phyloP scores from a whole-genome alignment of 2,797 vertebrate genomes.

The Acridotheres tristis region DNA sequence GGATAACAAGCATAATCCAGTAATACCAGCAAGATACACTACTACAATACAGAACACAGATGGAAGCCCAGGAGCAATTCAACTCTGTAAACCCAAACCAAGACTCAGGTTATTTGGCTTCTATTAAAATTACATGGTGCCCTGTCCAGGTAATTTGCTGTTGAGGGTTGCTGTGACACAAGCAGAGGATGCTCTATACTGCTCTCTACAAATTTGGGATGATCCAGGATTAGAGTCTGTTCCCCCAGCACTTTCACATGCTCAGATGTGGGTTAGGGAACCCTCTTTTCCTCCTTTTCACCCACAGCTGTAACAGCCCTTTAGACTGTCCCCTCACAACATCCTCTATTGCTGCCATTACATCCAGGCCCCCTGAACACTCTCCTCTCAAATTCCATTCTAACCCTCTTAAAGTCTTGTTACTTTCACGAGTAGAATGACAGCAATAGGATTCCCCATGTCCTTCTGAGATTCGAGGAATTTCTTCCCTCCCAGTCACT shows the following conservation, averaged over 20 bases:
- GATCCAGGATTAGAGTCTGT: background rate
- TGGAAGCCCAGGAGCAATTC: background rate
- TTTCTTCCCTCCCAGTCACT: background rate
- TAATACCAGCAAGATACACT: background rate
- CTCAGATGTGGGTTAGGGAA: background rate
- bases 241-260: background rate
- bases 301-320: background rate
- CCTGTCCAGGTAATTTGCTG: background rate
- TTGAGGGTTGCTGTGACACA: background rate
- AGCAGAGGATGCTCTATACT: background rate
- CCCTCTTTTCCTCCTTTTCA: background rate
- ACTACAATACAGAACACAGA: background rate
- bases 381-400: background rate
- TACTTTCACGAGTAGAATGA: background rate
- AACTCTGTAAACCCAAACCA: background rate
- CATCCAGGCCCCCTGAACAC: background rate
- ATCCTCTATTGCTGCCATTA: background rate
- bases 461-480: background rate
- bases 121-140: background rate
- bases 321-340: background rate
- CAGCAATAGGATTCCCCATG: background rate
- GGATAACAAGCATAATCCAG: slow-evolving; percentile 13
- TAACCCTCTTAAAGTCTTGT: background rate
- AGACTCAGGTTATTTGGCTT: background rate
- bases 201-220: background rate